Percentiles rank a stretch among this genome's conserved stretches.
These are phyloP conservation scores for Ennomos fuscantarius DNA, from an alignment of 2,888 invertebrate genomes.

Conservation along the genomic window DNA sequence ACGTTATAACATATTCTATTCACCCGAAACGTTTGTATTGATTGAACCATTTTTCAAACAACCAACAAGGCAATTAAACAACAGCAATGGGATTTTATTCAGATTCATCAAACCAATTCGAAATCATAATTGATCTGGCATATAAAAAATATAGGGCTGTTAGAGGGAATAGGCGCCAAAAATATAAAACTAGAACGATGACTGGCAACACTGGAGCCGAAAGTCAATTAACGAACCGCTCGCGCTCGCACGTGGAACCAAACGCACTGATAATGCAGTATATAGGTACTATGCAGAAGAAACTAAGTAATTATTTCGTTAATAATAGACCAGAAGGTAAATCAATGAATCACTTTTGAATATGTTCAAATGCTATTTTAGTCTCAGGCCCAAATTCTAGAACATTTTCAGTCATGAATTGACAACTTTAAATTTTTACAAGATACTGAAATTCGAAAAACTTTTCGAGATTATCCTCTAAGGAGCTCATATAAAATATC, in stretches of 20 bases:
- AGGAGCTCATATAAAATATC: too few species aligned
- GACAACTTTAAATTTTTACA: too few species aligned
- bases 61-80: conserved; percentile 81
- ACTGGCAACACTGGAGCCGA: conserved; percentile 77
- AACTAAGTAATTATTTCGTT: background rate
- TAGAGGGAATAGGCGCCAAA: conserved; percentile 81
- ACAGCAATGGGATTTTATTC: conserved; percentile 83
- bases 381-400: too few species aligned
- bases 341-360: too few species aligned
- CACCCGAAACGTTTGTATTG: conserved; percentile 48
- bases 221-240: conserved; percentile 78
- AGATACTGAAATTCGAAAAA: too few species aligned
- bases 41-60: conserved; percentile 78
- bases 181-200: conserved; percentile 82
- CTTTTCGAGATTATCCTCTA: too few species aligned
- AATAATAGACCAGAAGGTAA: too few species aligned
- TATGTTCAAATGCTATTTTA: too few species aligned
- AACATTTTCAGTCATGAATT: too few species aligned
- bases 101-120: conserved; percentile 84
- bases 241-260: conserved; percentile 65
- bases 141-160: conserved; percentile 82
- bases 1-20: conserved; percentile 4
- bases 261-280: conserved; percentile 46
- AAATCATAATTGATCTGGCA: conserved; percentile 83
- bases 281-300: conserved; percentile 39